Percentiles rank a stretch among this genome's conserved stretches.
phyloP scores from a whole-genome alignment of 2,797 vertebrate genomes.

The Cuniculus paca region DNA sequence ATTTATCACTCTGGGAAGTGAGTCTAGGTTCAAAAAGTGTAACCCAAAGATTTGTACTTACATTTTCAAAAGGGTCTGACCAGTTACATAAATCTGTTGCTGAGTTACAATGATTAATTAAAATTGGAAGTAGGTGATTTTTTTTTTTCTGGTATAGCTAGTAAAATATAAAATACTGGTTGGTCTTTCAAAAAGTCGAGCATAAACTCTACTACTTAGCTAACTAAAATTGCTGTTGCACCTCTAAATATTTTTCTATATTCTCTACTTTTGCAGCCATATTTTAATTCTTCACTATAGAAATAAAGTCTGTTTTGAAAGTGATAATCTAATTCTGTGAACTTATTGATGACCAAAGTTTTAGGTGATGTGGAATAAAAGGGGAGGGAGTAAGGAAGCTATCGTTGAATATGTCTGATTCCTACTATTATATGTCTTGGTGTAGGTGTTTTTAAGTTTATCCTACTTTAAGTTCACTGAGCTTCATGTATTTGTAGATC shows the following conservation, averaged over 20 bases:
- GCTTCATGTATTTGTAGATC: not conserved
- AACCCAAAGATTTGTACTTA: conserved; percentile 31
- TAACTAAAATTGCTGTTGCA: conserved; percentile 69
- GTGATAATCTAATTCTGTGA: conserved; percentile 61
- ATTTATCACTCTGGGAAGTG: conserved; percentile 35
- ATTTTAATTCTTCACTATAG: conserved; percentile 78
- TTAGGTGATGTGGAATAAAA: conserved; percentile 27
- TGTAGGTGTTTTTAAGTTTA: not conserved
- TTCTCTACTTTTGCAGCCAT: conserved; percentile 68
- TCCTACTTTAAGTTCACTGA: not conserved
- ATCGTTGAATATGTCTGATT: not conserved
- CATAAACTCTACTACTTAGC: conserved; percentile 46
- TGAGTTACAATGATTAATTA: conserved; percentile 60
- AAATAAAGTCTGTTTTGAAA: conserved; percentile 82
- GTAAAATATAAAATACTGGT: conserved; percentile 62
- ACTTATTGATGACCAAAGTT: conserved; percentile 60
- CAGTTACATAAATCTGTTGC: conserved; percentile 46
- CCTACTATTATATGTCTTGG: not conserved
- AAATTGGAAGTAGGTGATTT: conserved; percentile 56
- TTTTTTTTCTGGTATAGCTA: conserved; percentile 56
- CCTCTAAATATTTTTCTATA: conserved; percentile 73
- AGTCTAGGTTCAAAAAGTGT: conserved; percentile 36
- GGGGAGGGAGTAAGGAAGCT: conserved; percentile 15
- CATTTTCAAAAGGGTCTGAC: conserved; percentile 53
- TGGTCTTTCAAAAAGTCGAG: conserved; percentile 66